Conservation (phyloP, 2,797 vertebrate species). For the Gymnodraco acuticeps region DNA sequence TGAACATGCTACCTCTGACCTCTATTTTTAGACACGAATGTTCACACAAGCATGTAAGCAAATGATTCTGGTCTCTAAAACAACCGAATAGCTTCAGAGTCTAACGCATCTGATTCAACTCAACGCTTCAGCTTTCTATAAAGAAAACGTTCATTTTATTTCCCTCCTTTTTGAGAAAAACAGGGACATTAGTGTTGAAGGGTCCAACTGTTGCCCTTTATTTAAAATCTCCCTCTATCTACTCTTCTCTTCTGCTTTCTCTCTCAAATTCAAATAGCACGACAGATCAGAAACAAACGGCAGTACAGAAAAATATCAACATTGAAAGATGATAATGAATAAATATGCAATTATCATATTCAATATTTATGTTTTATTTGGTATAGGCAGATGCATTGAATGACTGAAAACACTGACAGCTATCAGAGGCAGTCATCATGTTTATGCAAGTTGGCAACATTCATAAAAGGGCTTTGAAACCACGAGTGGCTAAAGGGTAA, state of each 20-base stretch:
- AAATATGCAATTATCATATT: too few species aligned
- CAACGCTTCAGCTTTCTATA: conserved; percentile 50
- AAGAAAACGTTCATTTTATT: conserved; percentile 35
- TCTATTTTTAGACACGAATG: conserved; percentile 63
- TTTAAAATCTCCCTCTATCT: conserved; percentile 10
- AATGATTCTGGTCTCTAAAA: conserved; percentile 14
- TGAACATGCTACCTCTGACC: conserved; percentile 52
- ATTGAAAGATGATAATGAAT: too few species aligned
- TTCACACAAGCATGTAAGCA: conserved; percentile 44
- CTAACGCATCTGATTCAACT: conserved; percentile 47
- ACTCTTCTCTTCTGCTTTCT: not conserved
- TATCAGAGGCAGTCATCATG: too few species aligned
- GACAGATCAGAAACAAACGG: too few species aligned
- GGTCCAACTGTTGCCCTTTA: conserved; percentile 19
- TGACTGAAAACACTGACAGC: too few species aligned
- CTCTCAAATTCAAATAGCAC: too few species aligned
- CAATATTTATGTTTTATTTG: too few species aligned
- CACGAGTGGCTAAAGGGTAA: too few species aligned
- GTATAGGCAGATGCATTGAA: too few species aligned
- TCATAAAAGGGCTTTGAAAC: too few species aligned
- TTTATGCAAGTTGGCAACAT: too few species aligned
- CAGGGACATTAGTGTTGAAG: conserved; percentile 2
- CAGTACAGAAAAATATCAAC: too few species aligned
- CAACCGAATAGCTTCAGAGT: conserved; percentile 9
- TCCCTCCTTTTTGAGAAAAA: conserved; percentile 1